phyloP scores from a whole-genome alignment of 2,113 vertebrate species.

The human (Homo sapiens) region GRCh38 chr2:78994001-78994500 shows the following conservation, averaged over 20 bases:
- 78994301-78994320: not conserved
- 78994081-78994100: too few species aligned
- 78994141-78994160: fast-evolving
- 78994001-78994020: too few species aligned
- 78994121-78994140: not conserved
- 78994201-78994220: not conserved
- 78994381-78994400: not conserved
- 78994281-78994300: too few species aligned
- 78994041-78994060: not conserved
- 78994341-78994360: not conserved
- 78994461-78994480: not conserved
- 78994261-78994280: not conserved
- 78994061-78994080: not conserved
- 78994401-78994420: not conserved
- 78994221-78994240: not conserved
- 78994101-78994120: not conserved
- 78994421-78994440: not conserved
- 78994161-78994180: not conserved
- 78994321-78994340: not conserved
- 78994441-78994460: not conserved
- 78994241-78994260: not conserved
- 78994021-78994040: not conserved
- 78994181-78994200: not conserved
- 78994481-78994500: not conserved
- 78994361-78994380: not conserved